phyloP scores from a whole-genome alignment of 2,797 vertebrate species.

The Ispidina lecontei region DNA sequence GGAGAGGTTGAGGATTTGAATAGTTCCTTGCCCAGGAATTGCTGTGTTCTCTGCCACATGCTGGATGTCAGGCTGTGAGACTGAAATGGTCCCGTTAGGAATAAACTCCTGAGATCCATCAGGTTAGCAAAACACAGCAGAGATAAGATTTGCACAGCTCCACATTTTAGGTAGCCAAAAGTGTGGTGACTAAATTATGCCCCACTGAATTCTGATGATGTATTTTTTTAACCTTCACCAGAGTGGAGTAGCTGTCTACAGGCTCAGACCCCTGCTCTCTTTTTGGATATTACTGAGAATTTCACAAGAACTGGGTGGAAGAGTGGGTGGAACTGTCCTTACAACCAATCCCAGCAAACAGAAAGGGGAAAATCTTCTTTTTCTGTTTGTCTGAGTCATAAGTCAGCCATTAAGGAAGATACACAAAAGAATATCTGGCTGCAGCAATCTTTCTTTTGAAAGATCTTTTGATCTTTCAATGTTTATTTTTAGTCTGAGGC shows the following conservation, averaged over 20 bases:
- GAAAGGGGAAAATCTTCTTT: constrained; percentile 25
- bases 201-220: neutral
- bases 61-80: neutral
- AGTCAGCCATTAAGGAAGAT: neutral
- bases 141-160: neutral
- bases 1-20: neutral
- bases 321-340: neutral
- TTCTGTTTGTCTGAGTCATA: neutral
- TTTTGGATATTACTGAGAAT: neutral
- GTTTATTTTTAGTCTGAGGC: constrained; percentile 12
- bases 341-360: neutral
- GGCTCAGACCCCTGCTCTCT: neutral
- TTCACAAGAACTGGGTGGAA: neutral
- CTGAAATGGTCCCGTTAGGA: neutral
- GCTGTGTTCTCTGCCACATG: neutral
- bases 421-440: constrained; percentile 1
- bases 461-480: neutral
- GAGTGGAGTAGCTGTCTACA: neutral
- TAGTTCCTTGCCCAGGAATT: neutral
- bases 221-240: neutral
- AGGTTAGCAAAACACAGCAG: neutral
- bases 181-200: neutral
- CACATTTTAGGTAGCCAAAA: neutral
- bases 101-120: neutral
- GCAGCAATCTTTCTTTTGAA: neutral